Evolutionary conservation across 2,113 vertebrate genomes (phyloP).

Genomic region (Stomatorhinus ivindoensis): DNA sequence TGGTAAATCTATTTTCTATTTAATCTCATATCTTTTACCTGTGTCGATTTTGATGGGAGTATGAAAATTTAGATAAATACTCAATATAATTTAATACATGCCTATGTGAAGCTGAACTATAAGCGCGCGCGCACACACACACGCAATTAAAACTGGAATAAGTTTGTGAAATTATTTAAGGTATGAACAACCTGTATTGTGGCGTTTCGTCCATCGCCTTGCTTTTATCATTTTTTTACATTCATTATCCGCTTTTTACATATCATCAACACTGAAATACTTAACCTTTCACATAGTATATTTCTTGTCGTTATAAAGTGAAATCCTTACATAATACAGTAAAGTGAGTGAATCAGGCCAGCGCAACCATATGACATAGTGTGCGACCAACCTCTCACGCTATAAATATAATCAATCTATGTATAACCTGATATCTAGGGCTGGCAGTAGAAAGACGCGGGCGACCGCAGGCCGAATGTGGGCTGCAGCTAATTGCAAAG

Average conservation of each 20-base stretch:
- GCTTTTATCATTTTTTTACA: too few species aligned
- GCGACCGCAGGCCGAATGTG: not conserved
- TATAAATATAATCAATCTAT: not conserved
- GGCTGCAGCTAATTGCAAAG: not conserved
- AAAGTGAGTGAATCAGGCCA: not conserved
- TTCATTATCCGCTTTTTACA: too few species aligned
- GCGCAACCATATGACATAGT: not conserved
- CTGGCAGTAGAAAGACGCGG: not conserved
- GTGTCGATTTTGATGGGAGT: not conserved
- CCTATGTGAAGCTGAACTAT: not conserved
- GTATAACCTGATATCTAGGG: not conserved
- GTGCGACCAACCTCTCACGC: not conserved
- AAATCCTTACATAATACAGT: not conserved
- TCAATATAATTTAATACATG: not conserved
- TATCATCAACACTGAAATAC: too few species aligned
- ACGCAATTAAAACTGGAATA: not conserved
- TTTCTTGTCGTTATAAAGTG: not conserved
- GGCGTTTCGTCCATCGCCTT: too few species aligned
- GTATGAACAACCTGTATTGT: not conserved
- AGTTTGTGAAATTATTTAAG: not conserved
- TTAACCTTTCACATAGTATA: not conserved
- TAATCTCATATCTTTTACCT: not conserved
- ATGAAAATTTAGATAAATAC: not conserved
- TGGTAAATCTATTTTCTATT: not conserved
- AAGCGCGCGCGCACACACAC: not conserved